Evolutionary conservation across 2,113 vertebrate genomes (phyloP).

Genomic region (Oreochromis tanganicae): DNA sequence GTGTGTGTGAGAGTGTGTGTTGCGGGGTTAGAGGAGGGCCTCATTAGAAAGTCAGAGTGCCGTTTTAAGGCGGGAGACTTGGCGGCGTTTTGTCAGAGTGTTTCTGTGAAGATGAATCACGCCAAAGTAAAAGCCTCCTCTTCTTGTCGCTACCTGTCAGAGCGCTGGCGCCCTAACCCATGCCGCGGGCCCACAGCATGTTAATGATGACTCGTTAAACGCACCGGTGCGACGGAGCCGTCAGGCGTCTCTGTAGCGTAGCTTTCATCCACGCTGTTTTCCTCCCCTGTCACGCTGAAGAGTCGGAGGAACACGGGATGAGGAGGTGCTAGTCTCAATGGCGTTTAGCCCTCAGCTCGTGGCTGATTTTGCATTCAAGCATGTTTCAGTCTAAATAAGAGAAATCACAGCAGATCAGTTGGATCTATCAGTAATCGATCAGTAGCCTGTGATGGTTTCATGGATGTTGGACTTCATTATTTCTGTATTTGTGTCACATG

Average conservation of each 20-base stretch:
- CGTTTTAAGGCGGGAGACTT: neutral
- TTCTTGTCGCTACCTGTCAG: neutral
- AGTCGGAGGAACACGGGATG: neutral
- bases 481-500: neutral
- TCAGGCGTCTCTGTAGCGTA: neutral
- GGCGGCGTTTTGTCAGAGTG: slow-evolving; percentile 2
- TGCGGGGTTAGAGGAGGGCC: neutral
- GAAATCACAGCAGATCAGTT: neutral
- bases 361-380: neutral
- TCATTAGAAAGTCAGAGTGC: slow-evolving; percentile 22
- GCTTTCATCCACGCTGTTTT: slow-evolving; percentile 21
- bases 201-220: slow-evolving; percentile 19
- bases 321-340: neutral
- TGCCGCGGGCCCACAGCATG: neutral
- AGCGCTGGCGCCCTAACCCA: neutral
- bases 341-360: neutral
- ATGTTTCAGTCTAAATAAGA: neutral
- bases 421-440: neutral
- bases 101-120: slow-evolving; percentile 29
- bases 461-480: no score
- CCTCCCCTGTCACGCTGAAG: neutral
- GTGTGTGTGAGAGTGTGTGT: neutral
- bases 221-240: neutral
- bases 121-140: slow-evolving; percentile 1
- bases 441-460: neutral